Evolutionary conservation across 2,888 invertebrate genomes (phyloP), one percentile per base, ranked within the genome.

Genomic region (Cybosia mesomella): DNA sequence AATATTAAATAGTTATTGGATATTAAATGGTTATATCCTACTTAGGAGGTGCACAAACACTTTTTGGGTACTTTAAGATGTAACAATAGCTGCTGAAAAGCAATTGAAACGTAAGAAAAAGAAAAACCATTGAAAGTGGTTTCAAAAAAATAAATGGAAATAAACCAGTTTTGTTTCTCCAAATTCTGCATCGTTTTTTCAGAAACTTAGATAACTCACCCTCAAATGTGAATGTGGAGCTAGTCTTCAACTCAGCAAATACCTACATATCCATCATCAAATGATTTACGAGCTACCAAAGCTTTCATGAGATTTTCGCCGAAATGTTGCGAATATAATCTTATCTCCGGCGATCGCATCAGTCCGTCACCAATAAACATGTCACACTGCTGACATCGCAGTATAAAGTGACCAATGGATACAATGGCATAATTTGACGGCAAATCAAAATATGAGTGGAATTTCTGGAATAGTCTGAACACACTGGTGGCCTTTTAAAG

Each of bases 351-450:
- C 76, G 85, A 89, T 91, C 89, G 79, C 81, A 76, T 73, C 83
- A 81, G 80, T 81, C 83, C 77, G 76, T 88, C 86, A 85, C 82
- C 91, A 91, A 94, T 94, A 94, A 94, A 94, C 93, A 93, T 90
- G 91, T 93, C 94, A 88, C 74, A 58, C 64, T 49, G 72, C 80
- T 88, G 90, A 90, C 89, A 85, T 84, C 85, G 64, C 82, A 79
- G 87, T 84, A 90, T 91, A 86, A 91, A 89, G 83, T 87, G 87
- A 87, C 85, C 85, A 84, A 79, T 84, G 85, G 86, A 75, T 75
- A 92, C 91, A 93, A 92, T 93, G 86, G 92, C 87, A 89, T 90
- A 89, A 91, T 91, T 90, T 90, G 91, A 93, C 89, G 87, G 89
- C 84, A 83, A 85, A 88, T 93, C 91, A 90, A 89, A 91, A 90